Percentiles rank a stretch among this genome's conserved stretches.
Conservation (phyloP, 2,888 invertebrate genomes). For the Lymantria monacha region DNA sequence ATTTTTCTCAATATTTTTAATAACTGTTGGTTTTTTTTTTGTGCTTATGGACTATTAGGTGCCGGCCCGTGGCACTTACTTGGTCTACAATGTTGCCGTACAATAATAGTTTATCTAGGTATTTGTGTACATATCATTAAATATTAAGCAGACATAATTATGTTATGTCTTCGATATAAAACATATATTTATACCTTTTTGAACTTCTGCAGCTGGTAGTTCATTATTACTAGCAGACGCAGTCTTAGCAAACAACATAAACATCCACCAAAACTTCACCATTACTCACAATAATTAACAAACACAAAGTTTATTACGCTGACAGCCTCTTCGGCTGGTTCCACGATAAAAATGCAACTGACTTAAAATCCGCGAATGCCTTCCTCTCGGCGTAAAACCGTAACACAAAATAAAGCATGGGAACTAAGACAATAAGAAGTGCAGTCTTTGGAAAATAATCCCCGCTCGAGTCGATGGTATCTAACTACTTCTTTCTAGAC, state of each 20-base stretch:
- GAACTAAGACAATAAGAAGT: conserved; percentile 65
- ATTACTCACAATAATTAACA: conserved; percentile 62
- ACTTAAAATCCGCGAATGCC: conserved; percentile 54
- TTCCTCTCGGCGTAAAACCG: conserved; percentile 64
- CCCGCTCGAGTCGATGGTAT: conserved; percentile 56
- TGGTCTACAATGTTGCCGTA: too few species aligned
- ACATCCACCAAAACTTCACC: conserved; percentile 80
- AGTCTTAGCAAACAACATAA: conserved; percentile 73
- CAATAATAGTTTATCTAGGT: too few species aligned
- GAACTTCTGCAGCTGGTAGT: conserved; percentile 54
- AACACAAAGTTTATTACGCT: conserved; percentile 51
- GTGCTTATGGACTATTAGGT: too few species aligned
- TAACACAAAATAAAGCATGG: conserved; percentile 64
- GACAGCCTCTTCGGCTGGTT: conserved; percentile 18
- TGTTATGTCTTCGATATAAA: too few species aligned
- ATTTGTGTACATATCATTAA: too few species aligned
- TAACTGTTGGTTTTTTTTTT: too few species aligned
- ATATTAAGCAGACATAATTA: too few species aligned
- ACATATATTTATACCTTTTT: conserved; percentile 46
- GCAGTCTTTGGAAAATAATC: conserved; percentile 75
- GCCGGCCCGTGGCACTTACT: too few species aligned
- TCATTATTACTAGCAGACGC: conserved; percentile 73
- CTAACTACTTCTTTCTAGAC: conserved; percentile 25
- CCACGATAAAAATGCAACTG: conserved; percentile 30
- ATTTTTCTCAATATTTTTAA: too few species aligned